Percentiles rank a stretch among this genome's conserved stretches.
These are phyloP conservation scores for Actenoides lindsayi DNA, from an alignment of 2,113 vertebrate species.

Conservation along the genomic window DNA sequence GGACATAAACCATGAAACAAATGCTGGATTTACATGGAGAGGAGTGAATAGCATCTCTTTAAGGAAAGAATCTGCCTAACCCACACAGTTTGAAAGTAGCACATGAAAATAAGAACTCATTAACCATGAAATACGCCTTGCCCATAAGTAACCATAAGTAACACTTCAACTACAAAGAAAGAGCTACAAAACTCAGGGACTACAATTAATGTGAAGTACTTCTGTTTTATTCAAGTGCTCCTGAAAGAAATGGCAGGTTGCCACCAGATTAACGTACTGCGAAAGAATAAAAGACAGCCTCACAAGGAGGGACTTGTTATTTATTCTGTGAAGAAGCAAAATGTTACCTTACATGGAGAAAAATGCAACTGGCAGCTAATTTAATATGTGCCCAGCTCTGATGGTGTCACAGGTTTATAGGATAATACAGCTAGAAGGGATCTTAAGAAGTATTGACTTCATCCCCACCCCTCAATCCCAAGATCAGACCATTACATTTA, in stretches of 20 bases:
- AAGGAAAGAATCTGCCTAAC: neutral
- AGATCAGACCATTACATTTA: neutral
- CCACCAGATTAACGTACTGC: neutral
- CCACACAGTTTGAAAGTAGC: neutral
- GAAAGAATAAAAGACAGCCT: neutral
- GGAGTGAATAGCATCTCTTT: neutral
- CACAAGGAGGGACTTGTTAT: neutral
- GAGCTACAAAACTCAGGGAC: neutral
- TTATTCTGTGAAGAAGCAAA: neutral
- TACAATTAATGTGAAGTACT: neutral
- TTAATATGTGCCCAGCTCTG: neutral
- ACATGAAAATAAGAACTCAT: neutral
- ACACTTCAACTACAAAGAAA: neutral
- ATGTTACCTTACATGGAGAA: neutral
- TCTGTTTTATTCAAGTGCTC: neutral
- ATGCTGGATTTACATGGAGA: neutral
- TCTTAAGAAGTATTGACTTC: neutral
- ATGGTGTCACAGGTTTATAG: neutral
- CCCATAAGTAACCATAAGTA: neutral
- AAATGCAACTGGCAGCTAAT: neutral
- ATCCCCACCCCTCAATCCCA: neutral
- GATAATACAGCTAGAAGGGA: neutral
- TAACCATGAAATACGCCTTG: neutral
- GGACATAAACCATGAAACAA: neutral
- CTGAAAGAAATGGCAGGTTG: neutral